Percentiles rank a stretch among this genome's conserved stretches.
phyloP scores from a whole-genome alignment of 1,140 invertebrate species.

The Magallana ariakensis region DNA sequence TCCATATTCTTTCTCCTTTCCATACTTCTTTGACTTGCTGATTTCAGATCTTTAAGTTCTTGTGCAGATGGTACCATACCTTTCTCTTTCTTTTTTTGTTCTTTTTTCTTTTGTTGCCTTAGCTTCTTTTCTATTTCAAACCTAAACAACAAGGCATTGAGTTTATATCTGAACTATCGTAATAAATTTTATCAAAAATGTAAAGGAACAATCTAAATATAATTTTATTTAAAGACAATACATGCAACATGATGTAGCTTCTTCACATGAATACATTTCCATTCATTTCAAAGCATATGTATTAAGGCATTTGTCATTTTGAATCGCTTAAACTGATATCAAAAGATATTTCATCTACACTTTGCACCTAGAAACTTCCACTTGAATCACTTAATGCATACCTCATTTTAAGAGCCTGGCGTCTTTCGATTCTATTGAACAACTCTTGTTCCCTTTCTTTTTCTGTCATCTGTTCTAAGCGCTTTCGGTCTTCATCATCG shows the following conservation, averaged over 20 bases:
- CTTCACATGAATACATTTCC: no score
- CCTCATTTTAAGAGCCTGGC: slow-evolving; percentile 94
- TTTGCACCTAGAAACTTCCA: no score
- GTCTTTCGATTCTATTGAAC: slow-evolving; percentile 95
- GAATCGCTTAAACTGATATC: no score
- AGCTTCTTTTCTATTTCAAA: slow-evolving; percentile 98
- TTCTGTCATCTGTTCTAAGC: slow-evolving; percentile 95
- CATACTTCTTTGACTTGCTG: slow-evolving; percentile 88
- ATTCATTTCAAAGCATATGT: no score
- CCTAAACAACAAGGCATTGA: no score
- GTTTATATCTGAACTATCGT: no score
- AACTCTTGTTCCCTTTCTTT: slow-evolving; percentile 98
- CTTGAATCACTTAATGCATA: slow-evolving; percentile 64
- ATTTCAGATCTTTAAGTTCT: slow-evolving; percentile 51
- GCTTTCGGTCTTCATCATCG: slow-evolving; percentile 94
- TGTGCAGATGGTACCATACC: slow-evolving; percentile 47
- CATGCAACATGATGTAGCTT: no score
- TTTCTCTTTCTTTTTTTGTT: slow-evolving; percentile 82
- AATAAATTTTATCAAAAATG: no score
- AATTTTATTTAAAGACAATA: no score
- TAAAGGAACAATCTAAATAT: no score
- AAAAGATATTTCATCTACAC: no score
- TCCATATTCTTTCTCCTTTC: slow-evolving; percentile 96
- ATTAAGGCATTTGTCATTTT: no score
- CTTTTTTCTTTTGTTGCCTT: slow-evolving; percentile 90